Base-by-base conservation (phyloP, 2,113 vertebrate genomes). In the Podarcis muralis region DNA sequence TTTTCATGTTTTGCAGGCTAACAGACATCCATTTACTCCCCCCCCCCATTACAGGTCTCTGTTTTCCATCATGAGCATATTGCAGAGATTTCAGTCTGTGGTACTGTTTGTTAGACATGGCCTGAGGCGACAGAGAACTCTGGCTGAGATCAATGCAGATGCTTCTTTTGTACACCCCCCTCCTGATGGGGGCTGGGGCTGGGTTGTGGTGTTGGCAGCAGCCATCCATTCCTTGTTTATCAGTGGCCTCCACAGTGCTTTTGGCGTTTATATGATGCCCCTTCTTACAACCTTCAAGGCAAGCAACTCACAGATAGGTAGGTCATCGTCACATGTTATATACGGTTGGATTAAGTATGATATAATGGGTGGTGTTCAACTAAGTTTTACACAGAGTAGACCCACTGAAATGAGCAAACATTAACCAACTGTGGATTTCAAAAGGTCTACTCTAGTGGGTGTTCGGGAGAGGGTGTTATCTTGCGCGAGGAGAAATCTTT, bases 231-330 rank as follows among this genome's bases (percentile, higher is more conserved):
- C 43, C 81, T 43, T 89, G 20, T 32, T 91, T 66, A 53, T 87
- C 72, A 71, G 40, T 66, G 78, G 18, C n/a, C 90, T 93, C 74
- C 81, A 81, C 88, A 94, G 81, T 81, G 86, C 88, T 57, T 93
- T 93, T 81, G 85, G 75, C 40, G 83, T 59, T 48, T 91, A 76
- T 65, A 15, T 7, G 22, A 30, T 32, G 1, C 57, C 93, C 59
- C 82, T 93, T 23, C 66, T 90, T 43, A 57, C 88, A 12, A 53
- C 84, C 72, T 93, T 85, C 72, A 3, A 0, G 68, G 91, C 87
- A 71, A 86, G 81, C n/a, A 91, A 81, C 85, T 92, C 85, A 11
- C 87, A 68, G 81, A 91, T 53, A 90, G 3, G 0, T 18, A 91
- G 68, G 79, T 87, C 59, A 72, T 27, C n/a, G 74, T 71, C 35